Conservation (phyloP, 1,140 invertebrate genomes). For the Microplitis mediator region DNA sequence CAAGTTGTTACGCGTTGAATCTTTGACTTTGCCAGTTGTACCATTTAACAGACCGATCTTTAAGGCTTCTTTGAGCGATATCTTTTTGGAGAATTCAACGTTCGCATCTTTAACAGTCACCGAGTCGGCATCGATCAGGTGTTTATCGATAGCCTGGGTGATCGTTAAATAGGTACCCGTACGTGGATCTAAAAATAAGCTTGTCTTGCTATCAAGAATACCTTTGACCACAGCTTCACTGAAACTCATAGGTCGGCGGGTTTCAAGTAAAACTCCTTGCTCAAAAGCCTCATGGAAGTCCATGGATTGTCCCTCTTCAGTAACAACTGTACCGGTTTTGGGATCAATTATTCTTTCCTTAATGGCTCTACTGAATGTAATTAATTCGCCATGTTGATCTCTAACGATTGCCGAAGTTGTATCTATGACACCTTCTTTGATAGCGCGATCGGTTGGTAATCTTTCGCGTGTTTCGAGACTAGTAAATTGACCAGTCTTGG, state of each 20-base stretch:
- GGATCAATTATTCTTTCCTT: slow-evolving; percentile 79
- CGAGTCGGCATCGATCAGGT: slow-evolving; percentile 81
- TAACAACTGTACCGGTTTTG: slow-evolving; percentile 71
- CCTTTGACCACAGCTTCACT: slow-evolving; percentile 84
- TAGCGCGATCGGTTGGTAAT: slow-evolving; percentile 76
- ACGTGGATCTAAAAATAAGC: slow-evolving; percentile 81
- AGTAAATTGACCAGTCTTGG: slow-evolving; percentile 73
- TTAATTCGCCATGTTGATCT: slow-evolving; percentile 67
- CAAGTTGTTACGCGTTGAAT: slow-evolving; percentile 67
- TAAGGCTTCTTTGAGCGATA: slow-evolving; percentile 78
- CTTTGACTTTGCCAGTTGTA: slow-evolving; percentile 73
- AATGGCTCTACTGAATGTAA: slow-evolving; percentile 83
- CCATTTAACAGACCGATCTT: slow-evolving; percentile 76
- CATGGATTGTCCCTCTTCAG: slow-evolving; percentile 69
- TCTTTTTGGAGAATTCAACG: slow-evolving; percentile 74
- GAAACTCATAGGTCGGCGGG: slow-evolving; percentile 79
- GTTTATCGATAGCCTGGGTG: slow-evolving; percentile 73
- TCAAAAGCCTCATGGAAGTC: slow-evolving; percentile 88
- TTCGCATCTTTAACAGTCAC: slow-evolving; percentile 83
- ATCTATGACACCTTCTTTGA: slow-evolving; percentile 81
- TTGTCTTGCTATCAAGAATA: slow-evolving; percentile 76
- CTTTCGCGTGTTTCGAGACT: slow-evolving; percentile 75
- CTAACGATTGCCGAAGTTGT: slow-evolving; percentile 76
- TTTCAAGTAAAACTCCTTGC: slow-evolving; percentile 80
- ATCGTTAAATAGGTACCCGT: slow-evolving; percentile 77